Conservation (phyloP, 2,113 vertebrate species). For the Cathartes aura region DNA sequence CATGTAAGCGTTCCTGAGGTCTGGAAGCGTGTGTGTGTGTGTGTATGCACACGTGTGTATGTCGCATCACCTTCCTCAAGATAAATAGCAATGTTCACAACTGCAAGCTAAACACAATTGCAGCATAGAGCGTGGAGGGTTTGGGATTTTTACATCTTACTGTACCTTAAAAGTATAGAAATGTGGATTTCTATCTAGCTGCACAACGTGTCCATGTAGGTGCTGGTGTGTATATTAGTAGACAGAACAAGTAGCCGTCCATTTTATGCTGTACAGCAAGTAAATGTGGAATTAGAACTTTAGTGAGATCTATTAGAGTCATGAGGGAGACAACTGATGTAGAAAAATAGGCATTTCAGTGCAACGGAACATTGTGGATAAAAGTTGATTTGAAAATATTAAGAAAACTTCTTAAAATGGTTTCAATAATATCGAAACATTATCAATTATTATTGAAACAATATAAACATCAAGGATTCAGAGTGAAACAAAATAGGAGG, state of each 20-base stretch:
- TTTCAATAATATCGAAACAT: background rate
- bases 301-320: background rate
- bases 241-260: background rate
- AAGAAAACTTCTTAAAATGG: background rate
- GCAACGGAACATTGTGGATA: background rate
- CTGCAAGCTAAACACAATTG: background rate
- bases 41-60: accelerated
- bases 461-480: background rate
- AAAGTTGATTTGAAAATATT: background rate
- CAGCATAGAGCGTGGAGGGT: accelerated
- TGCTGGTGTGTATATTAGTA: background rate
- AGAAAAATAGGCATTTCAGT: background rate
- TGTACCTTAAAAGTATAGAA: background rate
- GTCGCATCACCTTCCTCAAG: background rate
- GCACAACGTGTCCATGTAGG: background rate
- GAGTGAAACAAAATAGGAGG: background rate
- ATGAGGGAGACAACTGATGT: background rate
- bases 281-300: background rate
- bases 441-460: background rate
- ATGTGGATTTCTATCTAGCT: background rate
- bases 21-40: background rate
- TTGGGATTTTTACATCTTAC: background rate
- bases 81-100: background rate
- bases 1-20: accelerated
- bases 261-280: background rate